Evolutionary conservation across 2,113 vertebrate genomes (phyloP), one percentile per base, ranked within the genome.

Genomic region (Ptilonorhynchus violaceus): DNA sequence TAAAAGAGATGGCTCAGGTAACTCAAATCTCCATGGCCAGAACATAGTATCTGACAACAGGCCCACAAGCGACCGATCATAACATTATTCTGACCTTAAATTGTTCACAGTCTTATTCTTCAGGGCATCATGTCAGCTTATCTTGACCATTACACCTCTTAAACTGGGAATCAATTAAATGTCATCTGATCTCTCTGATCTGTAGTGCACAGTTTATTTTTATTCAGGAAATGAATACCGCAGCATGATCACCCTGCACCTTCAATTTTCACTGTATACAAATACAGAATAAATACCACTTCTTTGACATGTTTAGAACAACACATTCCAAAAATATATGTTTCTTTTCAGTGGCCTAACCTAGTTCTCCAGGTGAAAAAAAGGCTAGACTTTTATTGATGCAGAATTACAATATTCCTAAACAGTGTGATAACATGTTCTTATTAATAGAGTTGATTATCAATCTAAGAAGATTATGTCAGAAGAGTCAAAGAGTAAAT

Each of bases 201-300:
- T 62, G 59, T 83, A 79, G 33, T 25, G 28, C 11, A 2, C 15
- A 24, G 49, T 62, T 84, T 70, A 37, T 83, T 95, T 90, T 83
- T 64, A 68, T 33, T 37, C 89, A 95, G 92, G 74, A 91, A 88
- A 79, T 91, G 13, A 89, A 85, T 88, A 37, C 49, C 49, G 77
- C 49, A 76, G 53, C 66, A 17, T 33, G 74, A 67, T 23, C 73
- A 53, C 64, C n/a, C 64, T 46, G 37, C 77, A 82, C 58, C 37
- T 92, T 89, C 81, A 33, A 9, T 82, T 88, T 85, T 78, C 31
- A 3, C 53, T 64, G 31, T 49, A 41, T 41, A 74, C 22, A 74
- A 91, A 39, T 35, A 39, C 18, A 30, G 53, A 85, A 76, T 68
- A 81, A 87, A 59, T 79, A 31, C 25, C n/a, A 31, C 31, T 91